These are phyloP conservation scores for Camponotus floridanus DNA, from an alignment of 1,140 invertebrate species.

Conservation along the genomic window DNA sequence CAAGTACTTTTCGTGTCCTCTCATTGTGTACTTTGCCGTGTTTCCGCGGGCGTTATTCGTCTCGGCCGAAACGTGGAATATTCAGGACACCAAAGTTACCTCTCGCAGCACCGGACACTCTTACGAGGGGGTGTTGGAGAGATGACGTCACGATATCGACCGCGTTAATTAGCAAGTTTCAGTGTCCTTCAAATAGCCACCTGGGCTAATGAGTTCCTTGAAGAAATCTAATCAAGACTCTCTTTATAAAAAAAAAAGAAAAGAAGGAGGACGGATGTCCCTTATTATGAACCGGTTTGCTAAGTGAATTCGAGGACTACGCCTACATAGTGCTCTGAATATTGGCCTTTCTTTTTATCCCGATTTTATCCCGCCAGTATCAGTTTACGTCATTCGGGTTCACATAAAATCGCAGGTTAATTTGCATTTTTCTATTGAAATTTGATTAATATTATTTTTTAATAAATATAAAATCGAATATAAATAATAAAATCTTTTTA, in stretches of 20 bases:
- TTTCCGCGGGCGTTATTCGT: neutral
- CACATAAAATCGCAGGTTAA: neutral
- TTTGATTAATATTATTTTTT: neutral
- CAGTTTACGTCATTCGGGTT: neutral
- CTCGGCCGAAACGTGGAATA: constrained; percentile 12
- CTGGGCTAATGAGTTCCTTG: constrained; percentile 54
- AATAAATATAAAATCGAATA: neutral
- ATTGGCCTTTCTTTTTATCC: constrained; percentile 20
- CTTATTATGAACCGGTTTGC: constrained; percentile 61
- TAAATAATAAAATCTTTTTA: neutral
- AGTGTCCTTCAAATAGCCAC: constrained; percentile 29
- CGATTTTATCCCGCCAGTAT: constrained; percentile 12
- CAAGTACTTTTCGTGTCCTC: constrained; percentile 8
- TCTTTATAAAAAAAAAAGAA: constrained; percentile 75
- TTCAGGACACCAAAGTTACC: constrained; percentile 53
- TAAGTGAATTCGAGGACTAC: constrained; percentile 59
- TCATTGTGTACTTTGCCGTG: constrained; percentile 33
- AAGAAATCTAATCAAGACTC: constrained; percentile 53
- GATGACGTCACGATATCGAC: constrained; percentile 65
- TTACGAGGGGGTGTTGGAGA: constrained; percentile 57
- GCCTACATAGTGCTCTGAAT: constrained; percentile 14
- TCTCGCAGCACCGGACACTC: constrained; percentile 51
- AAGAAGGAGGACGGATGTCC: constrained; percentile 36
- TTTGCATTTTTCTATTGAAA: neutral
- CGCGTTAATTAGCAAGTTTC: constrained; percentile 73